phyloP scores from a whole-genome alignment of 2,797 vertebrate species.

The Neopelma chrysocephalum region DNA sequence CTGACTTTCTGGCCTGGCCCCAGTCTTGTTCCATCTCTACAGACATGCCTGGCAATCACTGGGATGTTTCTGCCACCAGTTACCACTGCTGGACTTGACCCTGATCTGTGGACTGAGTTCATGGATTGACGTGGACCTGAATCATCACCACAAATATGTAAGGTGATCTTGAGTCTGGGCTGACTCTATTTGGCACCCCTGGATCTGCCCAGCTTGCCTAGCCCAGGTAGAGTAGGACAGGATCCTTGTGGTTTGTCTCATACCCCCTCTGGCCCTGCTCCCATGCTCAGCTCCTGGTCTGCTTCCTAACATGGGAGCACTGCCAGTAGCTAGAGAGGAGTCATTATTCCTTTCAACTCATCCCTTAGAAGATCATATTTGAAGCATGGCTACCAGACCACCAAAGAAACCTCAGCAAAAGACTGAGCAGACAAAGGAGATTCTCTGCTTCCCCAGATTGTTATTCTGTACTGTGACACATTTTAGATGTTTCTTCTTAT shows the following conservation, averaged over 20 bases:
- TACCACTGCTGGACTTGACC: not conserved
- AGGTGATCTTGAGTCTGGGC: not conserved
- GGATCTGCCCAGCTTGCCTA: not conserved
- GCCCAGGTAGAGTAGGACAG: not conserved
- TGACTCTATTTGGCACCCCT: not conserved
- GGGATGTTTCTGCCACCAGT: not conserved
- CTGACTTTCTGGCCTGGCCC: not conserved
- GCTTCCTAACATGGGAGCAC: accelerated
- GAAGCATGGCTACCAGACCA: not conserved
- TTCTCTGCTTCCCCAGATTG: not conserved
- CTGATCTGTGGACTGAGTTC: not conserved
- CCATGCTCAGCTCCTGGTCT: not conserved
- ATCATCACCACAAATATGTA: not conserved
- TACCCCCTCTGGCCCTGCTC: not conserved
- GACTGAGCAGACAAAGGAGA: accelerated
- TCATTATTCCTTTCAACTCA: not conserved
- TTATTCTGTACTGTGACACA: not conserved
- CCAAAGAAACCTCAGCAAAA: not conserved
- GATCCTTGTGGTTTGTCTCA: not conserved
- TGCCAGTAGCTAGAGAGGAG: not conserved
- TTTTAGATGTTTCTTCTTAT: not conserved
- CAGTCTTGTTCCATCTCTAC: not conserved
- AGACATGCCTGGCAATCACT: accelerated
- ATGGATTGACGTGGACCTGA: not conserved
- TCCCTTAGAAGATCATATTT: not conserved